phyloP scores from a whole-genome alignment of 2,888 invertebrate species.

The Athalia circularis region DNA sequence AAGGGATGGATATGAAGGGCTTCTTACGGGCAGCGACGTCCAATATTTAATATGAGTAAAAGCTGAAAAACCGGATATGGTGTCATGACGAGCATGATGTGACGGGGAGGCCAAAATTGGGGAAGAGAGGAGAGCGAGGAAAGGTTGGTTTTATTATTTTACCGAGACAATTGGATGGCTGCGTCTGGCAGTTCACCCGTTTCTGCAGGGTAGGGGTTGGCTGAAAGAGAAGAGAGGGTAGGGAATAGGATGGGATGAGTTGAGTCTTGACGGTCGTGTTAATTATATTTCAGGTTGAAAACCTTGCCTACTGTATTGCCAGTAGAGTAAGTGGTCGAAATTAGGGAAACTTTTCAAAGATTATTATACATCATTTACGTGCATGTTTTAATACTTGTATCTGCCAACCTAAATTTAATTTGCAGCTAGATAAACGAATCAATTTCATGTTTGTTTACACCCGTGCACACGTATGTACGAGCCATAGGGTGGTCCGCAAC shows the following conservation, averaged over 20 bases:
- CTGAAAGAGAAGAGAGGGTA: not conserved
- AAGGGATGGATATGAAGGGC: too few species aligned
- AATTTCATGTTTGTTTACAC: too few species aligned
- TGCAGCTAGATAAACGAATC: not conserved
- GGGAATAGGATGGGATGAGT: not conserved
- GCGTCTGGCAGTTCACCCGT: conserved; percentile 12
- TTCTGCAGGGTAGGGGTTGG: not conserved
- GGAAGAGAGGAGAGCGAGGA: not conserved
- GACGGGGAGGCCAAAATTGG: not conserved
- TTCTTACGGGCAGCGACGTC: not conserved
- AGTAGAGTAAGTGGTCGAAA: not conserved
- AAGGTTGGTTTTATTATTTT: conserved; percentile 27
- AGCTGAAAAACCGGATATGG: not conserved
- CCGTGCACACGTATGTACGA: too few species aligned
- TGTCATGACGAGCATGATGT: not conserved
- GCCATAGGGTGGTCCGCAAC: too few species aligned
- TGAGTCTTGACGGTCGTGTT: conserved; percentile 20
- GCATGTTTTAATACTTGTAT: not conserved
- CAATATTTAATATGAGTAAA: not conserved
- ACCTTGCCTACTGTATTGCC: not conserved
- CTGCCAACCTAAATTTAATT: conserved; percentile 8
- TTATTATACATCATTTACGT: not conserved
- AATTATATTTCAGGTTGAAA: conserved; percentile 13
- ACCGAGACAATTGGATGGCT: conserved; percentile 32
- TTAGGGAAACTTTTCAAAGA: not conserved